These are phyloP conservation scores for Paralvinella palmiformis DNA, from an alignment of 1,140 invertebrate genomes.

Conservation along the genomic window DNA sequence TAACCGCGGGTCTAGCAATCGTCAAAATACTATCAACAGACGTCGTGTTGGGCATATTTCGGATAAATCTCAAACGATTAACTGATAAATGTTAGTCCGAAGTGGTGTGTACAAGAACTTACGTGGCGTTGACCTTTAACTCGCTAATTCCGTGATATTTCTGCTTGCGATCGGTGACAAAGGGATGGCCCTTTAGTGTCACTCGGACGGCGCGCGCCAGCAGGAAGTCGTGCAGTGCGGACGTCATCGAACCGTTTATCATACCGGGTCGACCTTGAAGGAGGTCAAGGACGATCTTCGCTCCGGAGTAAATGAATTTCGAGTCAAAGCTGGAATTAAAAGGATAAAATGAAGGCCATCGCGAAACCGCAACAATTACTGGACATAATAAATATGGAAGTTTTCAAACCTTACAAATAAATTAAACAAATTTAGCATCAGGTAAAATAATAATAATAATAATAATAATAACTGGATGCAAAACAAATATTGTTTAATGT, in stretches of 20 bases:
- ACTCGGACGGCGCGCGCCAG: slow-evolving; percentile 32
- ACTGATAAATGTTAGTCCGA: too few relatives aligned
- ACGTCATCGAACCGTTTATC: slow-evolving; percentile 37
- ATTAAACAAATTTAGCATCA: not conserved
- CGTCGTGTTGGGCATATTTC: too few relatives aligned
- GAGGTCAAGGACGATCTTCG: slow-evolving; percentile 43
- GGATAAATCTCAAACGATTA: too few relatives aligned
- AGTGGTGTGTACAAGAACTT: too few relatives aligned
- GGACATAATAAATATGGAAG: not conserved
- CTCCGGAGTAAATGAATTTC: slow-evolving; percentile 30
- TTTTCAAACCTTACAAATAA: not conserved
- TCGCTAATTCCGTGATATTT: slow-evolving; percentile 42
- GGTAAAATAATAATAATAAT: not conserved
- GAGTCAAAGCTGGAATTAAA: slow-evolving; percentile 8
- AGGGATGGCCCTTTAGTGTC: slow-evolving; percentile 31
- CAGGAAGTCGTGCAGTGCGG: slow-evolving; percentile 39
- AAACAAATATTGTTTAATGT: not conserved
- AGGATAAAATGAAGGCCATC: not conserved
- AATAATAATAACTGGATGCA: not conserved
- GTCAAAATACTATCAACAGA: too few relatives aligned
- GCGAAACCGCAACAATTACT: not conserved
- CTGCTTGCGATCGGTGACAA: slow-evolving; percentile 28
- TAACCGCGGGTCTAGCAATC: too few relatives aligned
- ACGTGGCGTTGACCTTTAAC: slow-evolving; percentile 39
- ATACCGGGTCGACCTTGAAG: slow-evolving; percentile 36